Percentiles rank a stretch among this genome's conserved stretches.
phyloP scores from a whole-genome alignment of 2,888 invertebrate species.

The Daptonema setosum region DNA sequence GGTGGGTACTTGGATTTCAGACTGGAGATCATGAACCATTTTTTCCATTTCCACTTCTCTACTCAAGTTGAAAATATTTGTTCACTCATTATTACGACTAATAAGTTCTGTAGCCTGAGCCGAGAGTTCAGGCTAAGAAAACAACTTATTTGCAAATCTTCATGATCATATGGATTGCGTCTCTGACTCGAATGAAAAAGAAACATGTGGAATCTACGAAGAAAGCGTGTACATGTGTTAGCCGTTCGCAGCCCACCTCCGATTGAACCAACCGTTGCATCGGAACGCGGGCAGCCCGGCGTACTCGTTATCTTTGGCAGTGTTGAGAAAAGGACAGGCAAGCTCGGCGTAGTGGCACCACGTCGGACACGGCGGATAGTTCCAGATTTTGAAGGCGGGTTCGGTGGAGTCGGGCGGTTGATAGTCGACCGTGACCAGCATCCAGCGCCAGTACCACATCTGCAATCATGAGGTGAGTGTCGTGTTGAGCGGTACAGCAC shows the following conservation, averaged over 20 bases:
- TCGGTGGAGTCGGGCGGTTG: neutral
- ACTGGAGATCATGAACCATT: no score
- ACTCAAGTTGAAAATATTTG: no score
- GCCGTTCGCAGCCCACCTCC: neutral
- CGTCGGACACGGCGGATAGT: neutral
- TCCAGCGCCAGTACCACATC: neutral
- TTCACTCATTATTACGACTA: no score
- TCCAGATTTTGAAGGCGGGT: neutral
- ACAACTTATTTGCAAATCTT: neutral
- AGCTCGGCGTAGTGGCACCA: slow-evolving; percentile 2
- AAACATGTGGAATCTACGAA: neutral
- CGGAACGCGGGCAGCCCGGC: neutral
- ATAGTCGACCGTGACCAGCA: neutral
- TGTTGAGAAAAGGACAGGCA: neutral
- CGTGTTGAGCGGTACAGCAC: no score
- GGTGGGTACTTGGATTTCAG: no score
- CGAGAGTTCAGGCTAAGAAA: no score
- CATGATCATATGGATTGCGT: no score
- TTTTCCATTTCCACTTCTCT: neutral
- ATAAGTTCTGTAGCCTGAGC: no score
- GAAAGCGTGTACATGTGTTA: neutral
- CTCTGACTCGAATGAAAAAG: no score
- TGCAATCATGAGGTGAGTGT: neutral
- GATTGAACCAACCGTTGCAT: neutral
- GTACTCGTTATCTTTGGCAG: neutral